Conservation (phyloP, 2,113 vertebrate species). For the Noturus placidus region DNA sequence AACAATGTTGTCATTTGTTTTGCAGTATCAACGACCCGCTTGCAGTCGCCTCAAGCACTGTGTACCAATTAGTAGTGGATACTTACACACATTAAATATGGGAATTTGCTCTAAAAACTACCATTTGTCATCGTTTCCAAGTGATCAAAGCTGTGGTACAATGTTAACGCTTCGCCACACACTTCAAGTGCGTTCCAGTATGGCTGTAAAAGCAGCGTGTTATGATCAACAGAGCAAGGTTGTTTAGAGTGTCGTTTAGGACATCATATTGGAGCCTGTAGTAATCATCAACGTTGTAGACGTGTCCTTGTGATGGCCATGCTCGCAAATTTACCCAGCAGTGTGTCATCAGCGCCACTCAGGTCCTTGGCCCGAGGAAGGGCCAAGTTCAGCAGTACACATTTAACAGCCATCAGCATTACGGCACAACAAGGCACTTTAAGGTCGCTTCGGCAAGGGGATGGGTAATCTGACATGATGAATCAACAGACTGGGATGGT, state of each 20-base stretch:
- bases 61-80: slow-evolving; percentile 61
- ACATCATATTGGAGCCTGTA: slow-evolving; percentile 39
- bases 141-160: slow-evolving; percentile 55
- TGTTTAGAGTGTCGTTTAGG: slow-evolving; percentile 33
- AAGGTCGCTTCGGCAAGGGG: slow-evolving; percentile 24
- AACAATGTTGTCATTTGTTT: slow-evolving; percentile 25
- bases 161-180: background rate
- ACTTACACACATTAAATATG: slow-evolving; percentile 62
- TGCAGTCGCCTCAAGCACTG: slow-evolving; percentile 50
- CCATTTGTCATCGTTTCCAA: slow-evolving; percentile 30
- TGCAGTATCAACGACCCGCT: slow-evolving; percentile 59
- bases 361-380: slow-evolving; percentile 51
- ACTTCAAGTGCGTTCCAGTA: slow-evolving; percentile 6
- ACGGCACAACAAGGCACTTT: slow-evolving; percentile 34
- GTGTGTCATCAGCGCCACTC: slow-evolving; percentile 44
- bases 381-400: slow-evolving; percentile 48
- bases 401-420: slow-evolving; percentile 54
- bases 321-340: slow-evolving; percentile 49
- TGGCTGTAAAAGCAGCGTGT: slow-evolving; percentile 28
- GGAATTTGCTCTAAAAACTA: slow-evolving; percentile 26
- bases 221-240: slow-evolving; percentile 30
- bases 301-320: slow-evolving; percentile 47
- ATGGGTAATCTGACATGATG: slow-evolving; percentile 13
- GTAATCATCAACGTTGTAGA: slow-evolving; percentile 46
- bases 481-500: slow-evolving; percentile 40